These are phyloP conservation scores for Pelusios castaneus DNA, from an alignment of 2,113 vertebrate genomes.

Conservation along the genomic window DNA sequence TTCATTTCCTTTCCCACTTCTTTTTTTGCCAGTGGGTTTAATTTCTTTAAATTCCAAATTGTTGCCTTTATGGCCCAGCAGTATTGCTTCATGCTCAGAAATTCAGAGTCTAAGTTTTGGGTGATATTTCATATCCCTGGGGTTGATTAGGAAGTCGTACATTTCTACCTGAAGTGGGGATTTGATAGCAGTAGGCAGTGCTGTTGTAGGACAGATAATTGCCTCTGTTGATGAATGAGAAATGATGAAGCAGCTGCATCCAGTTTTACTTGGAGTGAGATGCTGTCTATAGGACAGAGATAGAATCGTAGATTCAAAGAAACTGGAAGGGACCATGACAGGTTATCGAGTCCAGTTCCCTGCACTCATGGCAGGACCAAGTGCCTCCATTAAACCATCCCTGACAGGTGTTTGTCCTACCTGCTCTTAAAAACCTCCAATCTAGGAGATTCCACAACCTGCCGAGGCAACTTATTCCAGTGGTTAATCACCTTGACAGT, in stretches of 20 bases:
- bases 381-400: too few species aligned
- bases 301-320: too few species aligned
- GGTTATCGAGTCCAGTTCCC: too few species aligned
- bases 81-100: neutral
- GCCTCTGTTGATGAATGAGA: neutral
- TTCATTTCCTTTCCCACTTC: neutral
- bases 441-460: too few species aligned
- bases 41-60: conserved; percentile 11
- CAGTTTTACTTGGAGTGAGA: fast-evolving
- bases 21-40: conserved; percentile 24
- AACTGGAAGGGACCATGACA: too few species aligned
- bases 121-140: conserved; percentile 22
- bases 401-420: too few species aligned
- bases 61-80: neutral
- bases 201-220: neutral
- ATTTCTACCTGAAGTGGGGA: neutral
- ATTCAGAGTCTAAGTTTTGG: neutral
- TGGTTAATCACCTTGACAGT: too few species aligned
- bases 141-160: neutral
- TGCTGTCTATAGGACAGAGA: neutral
- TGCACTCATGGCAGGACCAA: too few species aligned
- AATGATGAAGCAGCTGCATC: neutral
- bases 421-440: too few species aligned
- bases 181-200: neutral
- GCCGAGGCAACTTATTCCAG: too few species aligned